Evolutionary conservation across 2,888 invertebrate genomes (phyloP), one percentile per base, ranked within the genome.

Genomic region (Bimastos eiseni): DNA sequence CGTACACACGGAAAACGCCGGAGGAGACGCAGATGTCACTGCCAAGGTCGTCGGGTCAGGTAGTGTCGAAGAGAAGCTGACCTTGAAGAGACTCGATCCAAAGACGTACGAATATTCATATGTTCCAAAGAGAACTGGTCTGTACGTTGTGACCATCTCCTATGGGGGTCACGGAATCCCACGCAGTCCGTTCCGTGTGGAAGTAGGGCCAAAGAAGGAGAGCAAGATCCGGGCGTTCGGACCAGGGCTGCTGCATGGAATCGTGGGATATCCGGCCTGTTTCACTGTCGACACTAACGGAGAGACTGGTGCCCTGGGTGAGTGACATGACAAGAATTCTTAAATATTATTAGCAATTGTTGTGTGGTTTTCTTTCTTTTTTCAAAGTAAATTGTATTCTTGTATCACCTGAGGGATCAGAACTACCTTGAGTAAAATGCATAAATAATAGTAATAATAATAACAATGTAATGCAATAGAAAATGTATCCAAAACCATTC

Each of bases 241-340:
- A 0, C 98, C 98, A 0, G 98, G 98, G 44, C 96, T 98, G 90
- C 96, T 96, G 91, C 97, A 97, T 24, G 98, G 98, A 24, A 96
- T 98, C 89, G 97, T 97, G 86, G 97, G 96, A n/a, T 96, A 97
- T 94, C 97, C 97, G 11, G 97, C 98, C 0, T 96, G 97, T 92
- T 98, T 98, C 95, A 97, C 97, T 36, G 98, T 98, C 17, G 98
- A 98, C 95, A 98, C 98, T 2, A 97, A 98, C 95, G 98, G 97
- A 21, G 98, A 98, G 95, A 97, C 97, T 89, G 98, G 97, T 92
- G 97, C 97, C 89, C 96, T 98, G 92, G 97, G 96, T 96, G 94
- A 93, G 94, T 44, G 38, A 55, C 0, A 55, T 4, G 24, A 55
- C 24, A 55, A 55, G n/a, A n/a, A 0, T 0, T 5, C n/a, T 11